phyloP scores from a whole-genome alignment of 2,797 vertebrate genomes.

The Serranus cabrilla region DNA sequence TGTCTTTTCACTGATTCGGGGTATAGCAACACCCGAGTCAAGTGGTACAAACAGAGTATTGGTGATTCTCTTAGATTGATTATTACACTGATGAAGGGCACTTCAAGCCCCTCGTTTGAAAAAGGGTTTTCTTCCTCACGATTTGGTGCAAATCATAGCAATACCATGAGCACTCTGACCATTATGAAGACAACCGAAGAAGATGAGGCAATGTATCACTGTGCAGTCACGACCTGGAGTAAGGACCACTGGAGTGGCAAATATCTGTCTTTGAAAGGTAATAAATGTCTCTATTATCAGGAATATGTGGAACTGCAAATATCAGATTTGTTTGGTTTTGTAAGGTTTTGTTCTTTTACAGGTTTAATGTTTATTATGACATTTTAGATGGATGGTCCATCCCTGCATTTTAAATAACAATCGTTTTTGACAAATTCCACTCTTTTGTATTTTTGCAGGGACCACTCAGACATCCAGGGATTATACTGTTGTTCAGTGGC shows the following conservation, averaged over 20 bases:
- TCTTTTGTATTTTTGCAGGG: constrained; percentile 28
- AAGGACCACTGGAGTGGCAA: constrained; percentile 1
- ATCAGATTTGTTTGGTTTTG: neutral
- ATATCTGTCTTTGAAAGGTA: constrained; percentile 35
- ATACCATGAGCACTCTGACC: neutral
- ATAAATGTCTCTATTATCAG: neutral
- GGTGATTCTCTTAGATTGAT: constrained; percentile 8
- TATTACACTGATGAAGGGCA: fast-evolving
- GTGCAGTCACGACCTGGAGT: neutral
- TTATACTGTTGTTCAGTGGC: constrained; percentile 33
- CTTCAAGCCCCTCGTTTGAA: fast-evolving
- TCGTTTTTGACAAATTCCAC: neutral
- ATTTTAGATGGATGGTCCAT: no score
- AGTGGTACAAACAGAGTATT: constrained; percentile 46
- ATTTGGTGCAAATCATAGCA: fast-evolving
- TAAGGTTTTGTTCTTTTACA: neutral
- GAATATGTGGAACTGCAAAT: no score
- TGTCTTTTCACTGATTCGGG: neutral
- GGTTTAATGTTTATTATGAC: no score
- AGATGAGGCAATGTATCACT: constrained; percentile 57
- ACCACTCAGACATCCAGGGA: neutral
- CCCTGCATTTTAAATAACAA: no score
- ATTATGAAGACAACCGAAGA: constrained; percentile 11
- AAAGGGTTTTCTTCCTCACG: neutral
- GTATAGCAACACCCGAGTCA: fast-evolving